Evolutionary conservation across 2,797 vertebrate genomes (phyloP).

Genomic region (Gymnothorax reevesii): DNA sequence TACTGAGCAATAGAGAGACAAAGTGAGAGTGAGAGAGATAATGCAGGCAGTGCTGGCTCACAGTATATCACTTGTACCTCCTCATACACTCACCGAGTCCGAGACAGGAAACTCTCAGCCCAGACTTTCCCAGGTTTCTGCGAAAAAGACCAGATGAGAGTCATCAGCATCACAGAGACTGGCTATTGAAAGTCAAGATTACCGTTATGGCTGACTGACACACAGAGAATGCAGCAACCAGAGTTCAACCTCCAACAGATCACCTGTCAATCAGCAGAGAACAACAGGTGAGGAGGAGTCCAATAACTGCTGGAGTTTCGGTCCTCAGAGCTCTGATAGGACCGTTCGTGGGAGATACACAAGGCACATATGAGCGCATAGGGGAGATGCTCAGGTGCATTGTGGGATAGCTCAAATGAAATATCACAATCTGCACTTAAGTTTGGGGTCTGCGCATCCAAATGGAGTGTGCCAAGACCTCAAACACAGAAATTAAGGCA

Average conservation of each 20-base stretch:
- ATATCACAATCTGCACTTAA: no score
- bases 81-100: slow-evolving; percentile 81
- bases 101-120: slow-evolving; percentile 89
- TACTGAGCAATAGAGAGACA: background rate
- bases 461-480: no score
- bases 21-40: background rate
- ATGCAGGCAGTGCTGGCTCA: background rate
- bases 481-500: no score
- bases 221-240: background rate
- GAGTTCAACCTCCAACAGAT: background rate
- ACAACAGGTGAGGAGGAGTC: background rate
- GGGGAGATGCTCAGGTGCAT: background rate
- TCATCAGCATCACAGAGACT: background rate
- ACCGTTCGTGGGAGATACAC: background rate
- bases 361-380: background rate
- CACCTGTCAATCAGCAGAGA: background rate
- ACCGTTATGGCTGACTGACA: background rate
- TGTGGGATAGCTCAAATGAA: background rate
- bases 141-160: slow-evolving; percentile 49
- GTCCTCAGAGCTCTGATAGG: background rate
- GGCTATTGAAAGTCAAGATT: background rate
- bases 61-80: background rate
- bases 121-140: slow-evolving; percentile 92
- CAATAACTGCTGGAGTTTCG: background rate
- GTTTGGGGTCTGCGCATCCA: no score